Conservation (phyloP, 2,113 vertebrate genomes). For the Sakesphorus luctuosus region DNA sequence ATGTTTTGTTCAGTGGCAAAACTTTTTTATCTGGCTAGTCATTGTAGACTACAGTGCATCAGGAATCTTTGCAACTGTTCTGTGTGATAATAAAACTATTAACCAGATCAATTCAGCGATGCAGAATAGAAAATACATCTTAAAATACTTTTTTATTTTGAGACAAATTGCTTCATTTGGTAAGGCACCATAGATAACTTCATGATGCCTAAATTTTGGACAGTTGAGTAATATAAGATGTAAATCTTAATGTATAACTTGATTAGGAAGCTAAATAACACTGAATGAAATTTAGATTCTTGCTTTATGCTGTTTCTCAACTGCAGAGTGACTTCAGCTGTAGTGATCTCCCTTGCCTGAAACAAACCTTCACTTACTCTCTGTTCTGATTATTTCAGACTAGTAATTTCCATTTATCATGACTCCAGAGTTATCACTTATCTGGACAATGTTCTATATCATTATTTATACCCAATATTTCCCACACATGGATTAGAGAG, state of each 20-base stretch:
- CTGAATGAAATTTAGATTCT: not conserved
- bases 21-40: not conserved
- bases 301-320: not conserved
- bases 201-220: not conserved
- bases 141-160: not conserved
- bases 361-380: not conserved
- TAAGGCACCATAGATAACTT: not conserved
- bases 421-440: not conserved
- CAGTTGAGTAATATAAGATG: not conserved
- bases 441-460: not conserved
- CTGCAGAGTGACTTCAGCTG: not conserved
- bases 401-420: not conserved
- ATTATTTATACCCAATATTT: constrained; percentile 1
- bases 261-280: not conserved
- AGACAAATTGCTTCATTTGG: not conserved
- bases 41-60: not conserved
- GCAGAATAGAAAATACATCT: not conserved
- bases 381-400: not conserved
- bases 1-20: not conserved
- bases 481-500: not conserved
- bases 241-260: not conserved
- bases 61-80: not conserved
- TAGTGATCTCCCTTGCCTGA: not conserved
- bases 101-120: not conserved
- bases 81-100: not conserved